Evolutionary conservation across 2,113 vertebrate species (phyloP), one percentile per base, ranked within the genome.

Genomic region (Callaeas wilsoni): DNA sequence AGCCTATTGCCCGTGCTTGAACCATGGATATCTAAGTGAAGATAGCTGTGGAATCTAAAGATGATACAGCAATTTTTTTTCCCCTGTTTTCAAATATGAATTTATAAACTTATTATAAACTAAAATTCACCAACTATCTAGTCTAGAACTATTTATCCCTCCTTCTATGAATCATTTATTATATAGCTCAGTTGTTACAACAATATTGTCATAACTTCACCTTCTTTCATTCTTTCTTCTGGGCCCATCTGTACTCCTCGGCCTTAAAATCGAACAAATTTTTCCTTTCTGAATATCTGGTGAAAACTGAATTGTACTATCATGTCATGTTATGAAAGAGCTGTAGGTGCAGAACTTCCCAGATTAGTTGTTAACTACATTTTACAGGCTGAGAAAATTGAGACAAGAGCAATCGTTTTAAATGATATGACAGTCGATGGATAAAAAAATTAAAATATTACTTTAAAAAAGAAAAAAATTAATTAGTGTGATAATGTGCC

Each of bases 371-470:
- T 64, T 73, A 57, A 57, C 49, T 77, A 29, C 6, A 26, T 80
- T 92, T 92, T 80, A 52, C 14, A 53, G 41, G 18, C 12, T 79
- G 33, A 85, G 41, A 91, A 84, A 84, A 27, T 13, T 70, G 47
- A 89, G 47, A 67, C 4, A 64, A 55, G 29, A 70, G 20, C 82
- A 10, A 32, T 44, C 1, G 62, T 80, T 90, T 57, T 30, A 93
- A 87, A 79, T 71, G 0, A 42, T 30, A 63, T 2, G 2, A 30
- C 1, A 44, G 46, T 8, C 7, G 47, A 23, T 32, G 7, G 9
- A 23, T 46, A 79, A n/a, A 84, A 88, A 41, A 15, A 13, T 21
- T 7, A 33, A 50, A 33, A 33, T 30, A 12, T 42, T 63, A 35
- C 6, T 78, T 75, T 60, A n/a, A 78, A 33, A 35, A 41, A 69